A percentile compares a stretch with the other conserved stretches of the same genome.
Evolutionary conservation across 2,888 invertebrate genomes (phyloP).

Genomic region (Papilio demoleus): DNA sequence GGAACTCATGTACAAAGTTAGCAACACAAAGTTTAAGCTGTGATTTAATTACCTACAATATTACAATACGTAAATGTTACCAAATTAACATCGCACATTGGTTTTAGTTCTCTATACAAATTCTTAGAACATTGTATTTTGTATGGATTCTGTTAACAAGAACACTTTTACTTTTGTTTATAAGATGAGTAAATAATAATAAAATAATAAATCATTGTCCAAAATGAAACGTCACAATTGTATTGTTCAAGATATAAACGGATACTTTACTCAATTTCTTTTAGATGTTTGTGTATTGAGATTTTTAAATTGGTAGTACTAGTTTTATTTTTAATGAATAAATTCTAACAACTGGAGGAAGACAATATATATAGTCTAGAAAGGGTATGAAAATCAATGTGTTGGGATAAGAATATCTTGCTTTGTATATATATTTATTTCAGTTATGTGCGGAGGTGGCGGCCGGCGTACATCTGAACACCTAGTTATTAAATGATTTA

Average conservation of each 20-base stretch:
- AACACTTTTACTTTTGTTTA: too few species aligned
- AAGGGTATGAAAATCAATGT: slow-evolving; percentile 7
- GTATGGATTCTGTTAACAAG: too few species aligned
- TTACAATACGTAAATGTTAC: not conserved
- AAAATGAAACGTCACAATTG: slow-evolving; percentile 22
- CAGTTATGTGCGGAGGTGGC: not conserved
- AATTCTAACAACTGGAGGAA: too few species aligned
- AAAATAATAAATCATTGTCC: slow-evolving; percentile 12
- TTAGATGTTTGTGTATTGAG: slow-evolving; percentile 20
- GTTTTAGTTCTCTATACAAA: not conserved
- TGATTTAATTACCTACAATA: not conserved
- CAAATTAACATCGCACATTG: not conserved
- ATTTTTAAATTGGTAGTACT: slow-evolving; percentile 12
- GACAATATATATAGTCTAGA: too few species aligned
- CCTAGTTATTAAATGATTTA: slow-evolving; percentile 11
- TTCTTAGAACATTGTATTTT: too few species aligned
- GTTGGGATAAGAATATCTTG: not conserved
- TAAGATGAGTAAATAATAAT: too few species aligned
- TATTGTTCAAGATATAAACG: slow-evolving; percentile 6
- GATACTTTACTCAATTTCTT: slow-evolving; percentile 28
- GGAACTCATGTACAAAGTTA: not conserved
- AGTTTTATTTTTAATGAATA: too few species aligned
- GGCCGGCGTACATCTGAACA: not conserved
- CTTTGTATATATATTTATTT: not conserved
- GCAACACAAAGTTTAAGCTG: not conserved